Evolutionary conservation across 2,888 invertebrate genomes (phyloP), one percentile per base, ranked within the genome.

Genomic region (Amiota communis): DNA sequence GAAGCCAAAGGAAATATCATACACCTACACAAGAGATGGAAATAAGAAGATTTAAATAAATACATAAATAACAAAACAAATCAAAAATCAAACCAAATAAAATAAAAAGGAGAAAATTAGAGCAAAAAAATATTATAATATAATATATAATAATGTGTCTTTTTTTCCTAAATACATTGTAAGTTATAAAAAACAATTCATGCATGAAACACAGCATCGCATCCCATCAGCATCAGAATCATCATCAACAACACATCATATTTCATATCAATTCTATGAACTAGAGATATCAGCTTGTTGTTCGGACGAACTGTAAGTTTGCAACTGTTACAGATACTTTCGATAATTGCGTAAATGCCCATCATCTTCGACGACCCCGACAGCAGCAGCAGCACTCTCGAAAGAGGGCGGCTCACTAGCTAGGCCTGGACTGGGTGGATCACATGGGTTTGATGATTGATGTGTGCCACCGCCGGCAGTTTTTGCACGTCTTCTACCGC

Each of bases 391-490:
- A 15, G 89, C 90, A 72, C 88, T 88, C 78, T 90, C 90, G 76
- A 90, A 90, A 15, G 90, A 90, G 73, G 90, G 90, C 75, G 90
- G 90, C 79, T 90, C 90, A 53, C 85, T 86, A 73, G 84, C 87
- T 76, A 87, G 78, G 36, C 88, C 88, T 59, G 87, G 88, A 77
- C 88, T 88, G 48, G 81, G 81, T 71, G 88, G 88, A 84, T 87
- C 82, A 79, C 87, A 84, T 76, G 78, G 75, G 46, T 70, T 72
- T 13, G 77, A 10, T 20, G 47, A 11, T 15, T 67, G 67, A 20
- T 47, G 46, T 63, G 79, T 76, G 59, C 72, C 67, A 36, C 68
- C 69, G 51, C 74, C 75, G n/a, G 74, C 76, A 15, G 74, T 85
- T 67, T 87, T 86, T 72, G 81, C 78, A 46, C 88, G 88, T 70